Conservation (phyloP, 1,140 invertebrate species). For the Popillia japonica region DNA sequence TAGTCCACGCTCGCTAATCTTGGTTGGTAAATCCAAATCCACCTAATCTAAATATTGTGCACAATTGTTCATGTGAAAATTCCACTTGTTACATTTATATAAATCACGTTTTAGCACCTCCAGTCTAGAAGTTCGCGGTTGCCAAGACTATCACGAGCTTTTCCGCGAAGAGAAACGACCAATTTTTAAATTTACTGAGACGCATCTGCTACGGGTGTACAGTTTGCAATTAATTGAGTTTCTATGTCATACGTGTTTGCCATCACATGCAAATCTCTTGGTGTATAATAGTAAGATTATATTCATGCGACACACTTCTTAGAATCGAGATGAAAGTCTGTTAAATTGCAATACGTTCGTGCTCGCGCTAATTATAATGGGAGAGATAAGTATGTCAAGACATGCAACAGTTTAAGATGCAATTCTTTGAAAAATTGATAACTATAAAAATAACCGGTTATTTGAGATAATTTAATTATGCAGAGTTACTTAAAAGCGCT, state of each 20-base stretch:
- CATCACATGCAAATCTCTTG: not conserved
- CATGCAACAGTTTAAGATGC: too few species aligned
- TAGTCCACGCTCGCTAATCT: too few species aligned
- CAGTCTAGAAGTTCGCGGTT: not conserved
- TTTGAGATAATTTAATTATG: too few species aligned
- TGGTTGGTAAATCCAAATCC: too few species aligned
- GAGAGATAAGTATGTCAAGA: not conserved
- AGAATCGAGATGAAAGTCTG: conserved; percentile 1
- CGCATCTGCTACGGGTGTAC: not conserved
- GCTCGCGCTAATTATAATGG: not conserved
- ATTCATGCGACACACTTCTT: not conserved
- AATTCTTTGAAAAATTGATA: too few species aligned
- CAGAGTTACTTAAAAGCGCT: too few species aligned
- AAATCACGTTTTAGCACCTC: too few species aligned
- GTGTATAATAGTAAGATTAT: not conserved
- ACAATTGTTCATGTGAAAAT: too few species aligned
- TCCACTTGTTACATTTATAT: too few species aligned
- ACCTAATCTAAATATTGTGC: too few species aligned
- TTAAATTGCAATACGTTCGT: not conserved
- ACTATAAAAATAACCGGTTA: too few species aligned
- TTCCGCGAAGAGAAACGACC: not conserved
- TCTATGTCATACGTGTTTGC: not conserved
- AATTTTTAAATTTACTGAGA: not conserved
- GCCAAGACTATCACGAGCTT: not conserved
- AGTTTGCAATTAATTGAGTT: not conserved